Percentiles rank a stretch among this genome's conserved stretches.
Conservation (phyloP, 2,113 vertebrate genomes). For the Oxyura jamaicensis region DNA sequence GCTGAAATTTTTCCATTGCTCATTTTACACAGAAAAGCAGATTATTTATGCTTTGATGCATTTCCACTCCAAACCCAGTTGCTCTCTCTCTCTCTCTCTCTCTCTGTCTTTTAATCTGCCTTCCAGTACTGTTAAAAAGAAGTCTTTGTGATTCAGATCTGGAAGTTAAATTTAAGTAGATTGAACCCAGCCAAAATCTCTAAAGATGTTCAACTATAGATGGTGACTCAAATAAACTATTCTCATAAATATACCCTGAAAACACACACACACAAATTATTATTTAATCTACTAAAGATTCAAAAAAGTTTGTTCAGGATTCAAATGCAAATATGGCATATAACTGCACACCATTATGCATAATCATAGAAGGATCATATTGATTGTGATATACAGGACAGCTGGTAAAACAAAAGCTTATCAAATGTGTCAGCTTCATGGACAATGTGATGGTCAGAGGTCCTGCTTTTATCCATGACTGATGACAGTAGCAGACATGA, state of each 20-base stretch:
- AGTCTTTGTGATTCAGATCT: not conserved
- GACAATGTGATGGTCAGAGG: conserved; percentile 42
- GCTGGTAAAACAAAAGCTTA: conserved; percentile 57
- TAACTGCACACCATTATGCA: not conserved
- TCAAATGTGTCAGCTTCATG: conserved; percentile 52
- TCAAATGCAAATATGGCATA: not conserved
- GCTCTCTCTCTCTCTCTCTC: not conserved
- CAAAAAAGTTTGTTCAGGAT: not conserved
- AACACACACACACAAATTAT: not conserved
- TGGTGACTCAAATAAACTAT: not conserved
- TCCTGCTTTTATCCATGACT: conserved; percentile 63
- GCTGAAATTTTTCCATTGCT: not conserved
- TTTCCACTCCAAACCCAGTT: not conserved
- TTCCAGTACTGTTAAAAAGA: not conserved
- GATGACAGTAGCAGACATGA: conserved; percentile 56
- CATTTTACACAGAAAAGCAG: not conserved
- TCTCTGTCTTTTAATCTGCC: not conserved
- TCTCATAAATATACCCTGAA: not conserved
- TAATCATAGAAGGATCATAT: not conserved
- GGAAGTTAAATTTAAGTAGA: not conserved
- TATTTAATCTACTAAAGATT: not conserved
- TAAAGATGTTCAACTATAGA: not conserved
- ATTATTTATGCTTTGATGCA: not conserved
- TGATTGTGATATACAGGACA: conserved; percentile 16
- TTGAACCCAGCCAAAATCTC: not conserved